phyloP scores from a whole-genome alignment of 2,113 vertebrate genomes.

The Aptenodytes forsteri region DNA sequence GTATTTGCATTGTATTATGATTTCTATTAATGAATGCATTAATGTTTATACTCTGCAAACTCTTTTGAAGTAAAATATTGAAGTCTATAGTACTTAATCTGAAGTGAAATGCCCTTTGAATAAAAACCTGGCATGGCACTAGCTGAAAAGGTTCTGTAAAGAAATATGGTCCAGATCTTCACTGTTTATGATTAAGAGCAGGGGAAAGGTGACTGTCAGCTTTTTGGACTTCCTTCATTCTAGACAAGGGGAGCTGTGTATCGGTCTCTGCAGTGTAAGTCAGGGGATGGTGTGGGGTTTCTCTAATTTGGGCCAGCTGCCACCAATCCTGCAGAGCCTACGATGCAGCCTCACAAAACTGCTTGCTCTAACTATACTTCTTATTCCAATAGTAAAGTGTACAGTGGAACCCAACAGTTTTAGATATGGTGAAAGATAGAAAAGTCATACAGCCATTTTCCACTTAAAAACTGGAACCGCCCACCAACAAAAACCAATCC shows the following conservation, averaged over 20 bases:
- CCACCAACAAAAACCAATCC: background rate
- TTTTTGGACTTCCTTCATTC: background rate
- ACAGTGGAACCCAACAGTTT: background rate
- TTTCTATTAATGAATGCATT: slow-evolving; percentile 18
- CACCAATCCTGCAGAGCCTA: background rate
- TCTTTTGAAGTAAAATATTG: slow-evolving; percentile 29
- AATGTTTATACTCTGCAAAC: background rate
- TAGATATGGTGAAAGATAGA: background rate
- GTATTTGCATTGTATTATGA: slow-evolving; percentile 53
- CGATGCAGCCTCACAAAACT: background rate
- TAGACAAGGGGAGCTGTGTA: background rate
- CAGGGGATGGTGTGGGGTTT: background rate
- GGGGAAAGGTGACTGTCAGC: background rate
- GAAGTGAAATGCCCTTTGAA: background rate
- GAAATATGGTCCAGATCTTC: background rate
- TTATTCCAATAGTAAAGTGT: background rate
- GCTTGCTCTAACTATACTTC: background rate
- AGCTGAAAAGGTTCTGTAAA: background rate
- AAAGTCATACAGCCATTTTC: background rate
- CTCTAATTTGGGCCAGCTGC: background rate
- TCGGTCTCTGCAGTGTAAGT: background rate
- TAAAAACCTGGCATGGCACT: background rate
- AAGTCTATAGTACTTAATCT: slow-evolving; percentile 1
- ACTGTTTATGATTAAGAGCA: background rate
- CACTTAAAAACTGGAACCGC: background rate